Percentiles rank a stretch among this genome's conserved stretches.
Conservation (phyloP, 2,888 invertebrate species). For the Gibbula magus region DNA sequence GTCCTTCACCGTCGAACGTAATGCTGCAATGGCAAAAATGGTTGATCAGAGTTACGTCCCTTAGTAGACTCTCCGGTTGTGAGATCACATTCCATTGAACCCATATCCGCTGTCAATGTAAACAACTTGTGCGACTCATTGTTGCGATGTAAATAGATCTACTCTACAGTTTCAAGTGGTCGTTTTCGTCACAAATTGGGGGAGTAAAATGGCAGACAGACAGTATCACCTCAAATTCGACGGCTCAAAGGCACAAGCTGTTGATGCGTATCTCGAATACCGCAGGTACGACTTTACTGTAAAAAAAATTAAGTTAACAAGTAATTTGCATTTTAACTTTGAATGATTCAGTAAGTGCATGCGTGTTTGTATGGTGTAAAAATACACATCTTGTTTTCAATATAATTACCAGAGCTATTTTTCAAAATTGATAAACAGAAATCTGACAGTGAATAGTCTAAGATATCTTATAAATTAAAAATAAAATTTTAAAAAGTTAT, state of each 20-base stretch:
- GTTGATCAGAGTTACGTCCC: not conserved
- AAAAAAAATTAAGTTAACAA: too few species aligned
- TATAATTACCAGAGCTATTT: too few species aligned
- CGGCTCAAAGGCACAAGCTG: constrained; percentile 57
- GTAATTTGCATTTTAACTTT: too few species aligned
- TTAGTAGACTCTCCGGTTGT: not conserved
- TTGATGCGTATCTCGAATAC: constrained; percentile 72
- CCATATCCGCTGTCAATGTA: constrained; percentile 31
- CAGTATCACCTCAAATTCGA: constrained; percentile 68
- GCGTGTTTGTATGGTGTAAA: too few species aligned
- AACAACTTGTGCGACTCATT: constrained; percentile 2
- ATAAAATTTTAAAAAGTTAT: too few species aligned
- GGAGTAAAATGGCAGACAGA: constrained; percentile 47
- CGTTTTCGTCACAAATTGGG: not conserved
- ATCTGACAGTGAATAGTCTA: too few species aligned
- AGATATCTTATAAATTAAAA: too few species aligned
- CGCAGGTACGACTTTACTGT: constrained; percentile 53
- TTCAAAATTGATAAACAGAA: too few species aligned
- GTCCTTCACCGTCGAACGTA: too few species aligned
- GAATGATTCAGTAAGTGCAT: too few species aligned
- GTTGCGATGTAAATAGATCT: not conserved
- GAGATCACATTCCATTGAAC: not conserved
- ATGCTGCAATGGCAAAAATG: not conserved
- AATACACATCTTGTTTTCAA: too few species aligned
- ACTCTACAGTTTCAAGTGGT: not conserved